Base-by-base conservation (phyloP, 2,113 vertebrate species). In the Chaetodon auriga region DNA sequence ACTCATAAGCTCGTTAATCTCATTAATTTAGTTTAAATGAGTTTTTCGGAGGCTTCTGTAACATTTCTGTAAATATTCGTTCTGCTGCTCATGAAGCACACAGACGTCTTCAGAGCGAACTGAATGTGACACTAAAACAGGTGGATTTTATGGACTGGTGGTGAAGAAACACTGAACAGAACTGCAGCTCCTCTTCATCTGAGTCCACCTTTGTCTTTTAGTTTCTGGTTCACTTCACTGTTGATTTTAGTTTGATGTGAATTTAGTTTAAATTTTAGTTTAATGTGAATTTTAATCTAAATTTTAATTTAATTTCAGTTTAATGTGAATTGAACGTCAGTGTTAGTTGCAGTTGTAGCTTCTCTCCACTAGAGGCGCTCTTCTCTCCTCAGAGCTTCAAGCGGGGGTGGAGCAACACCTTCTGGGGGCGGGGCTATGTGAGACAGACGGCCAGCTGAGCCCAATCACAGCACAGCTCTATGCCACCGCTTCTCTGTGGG, bases 361-460 rank as follows among this genome's bases (percentile, higher is more conserved):
- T 88, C 1, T 78, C n/a, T 83, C 90, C 89, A 90, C 84, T 80
- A 89, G 90, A 85, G 83, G 83, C 72, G 81, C 74, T 87, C 68
- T 92, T 93, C 69, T 93, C 77, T 94, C 79, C 75, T 74, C 93
- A 96, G 95, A 95, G 70, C 86, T 95, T 61, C 94, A 95, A 85
- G 57, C 89, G 77, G 93, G 87, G 90, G 91, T 92, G 92, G 94
- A 95, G 90, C 95, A 94, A 74, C 93, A 94, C 72, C 87, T 95
- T 35, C 82, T 87, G 84, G 95, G 93, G 84, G 87, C 83, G 79
- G 91, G 90, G 77, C 75, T 66, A 49, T 92, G 90, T 87, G 93
- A 94, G 68, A 91, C 92, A 84, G 93, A 93, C 81, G 74, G 80
- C 80, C 85, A 94, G 87, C 87, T 93, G 80, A 95, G 90, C 85